These are phyloP conservation scores for Rhinolophus ferrumequinum DNA, from an alignment of 2,113 vertebrate species.

Conservation along the genomic window DNA sequence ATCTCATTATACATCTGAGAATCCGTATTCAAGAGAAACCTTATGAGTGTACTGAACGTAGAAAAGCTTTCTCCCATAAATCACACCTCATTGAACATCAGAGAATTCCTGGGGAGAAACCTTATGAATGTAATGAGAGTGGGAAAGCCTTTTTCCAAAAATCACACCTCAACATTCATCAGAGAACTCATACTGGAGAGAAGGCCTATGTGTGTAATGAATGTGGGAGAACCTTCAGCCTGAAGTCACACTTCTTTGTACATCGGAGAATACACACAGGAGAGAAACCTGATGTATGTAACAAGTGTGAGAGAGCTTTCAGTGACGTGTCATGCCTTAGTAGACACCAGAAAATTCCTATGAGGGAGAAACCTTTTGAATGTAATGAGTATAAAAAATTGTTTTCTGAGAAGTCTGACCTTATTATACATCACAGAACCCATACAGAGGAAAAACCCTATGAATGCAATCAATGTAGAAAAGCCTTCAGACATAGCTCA, in stretches of 20 bases:
- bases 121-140: constrained; percentile 62
- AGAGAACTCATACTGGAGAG: constrained; percentile 37
- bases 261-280: no score
- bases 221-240: constrained; percentile 62
- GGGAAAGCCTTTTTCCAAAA: constrained; percentile 67
- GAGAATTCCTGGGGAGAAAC: constrained; percentile 63
- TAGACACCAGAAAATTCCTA: constrained; percentile 70
- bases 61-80: constrained; percentile 10
- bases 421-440: constrained; percentile 61
- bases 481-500: constrained; percentile 60
- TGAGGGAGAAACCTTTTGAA: constrained; percentile 58
- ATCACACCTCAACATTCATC: constrained; percentile 45
- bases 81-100: constrained; percentile 56
- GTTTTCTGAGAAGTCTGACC: constrained; percentile 66
- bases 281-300: constrained; percentile 2
- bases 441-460: constrained; percentile 69
- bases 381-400: constrained; percentile 62
- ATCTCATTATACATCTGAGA: neutral
- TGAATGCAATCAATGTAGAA: constrained; percentile 44
- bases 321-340: constrained; percentile 58
- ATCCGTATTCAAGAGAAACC: neutral
- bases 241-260: neutral
- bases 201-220: neutral
- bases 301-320: constrained; percentile 64
- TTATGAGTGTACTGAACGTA: neutral